A percentile compares a stretch with the other conserved stretches of the same genome.
Conservation (phyloP, 2,797 vertebrate genomes). For the Spondyliosoma cantharus region DNA sequence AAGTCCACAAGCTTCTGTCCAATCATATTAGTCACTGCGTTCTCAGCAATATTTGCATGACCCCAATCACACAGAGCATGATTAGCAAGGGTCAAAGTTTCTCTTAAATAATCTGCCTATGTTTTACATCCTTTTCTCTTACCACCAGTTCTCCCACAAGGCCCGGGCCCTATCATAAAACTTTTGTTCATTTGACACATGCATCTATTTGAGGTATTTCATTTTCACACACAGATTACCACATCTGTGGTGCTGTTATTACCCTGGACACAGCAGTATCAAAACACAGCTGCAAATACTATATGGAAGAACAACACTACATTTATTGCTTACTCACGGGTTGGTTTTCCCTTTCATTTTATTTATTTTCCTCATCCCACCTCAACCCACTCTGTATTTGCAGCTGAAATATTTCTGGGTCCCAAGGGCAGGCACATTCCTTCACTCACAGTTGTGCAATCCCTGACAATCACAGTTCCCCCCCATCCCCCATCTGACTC, state of each 20-base stretch:
- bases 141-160: constrained; percentile 2
- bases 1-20: constrained; percentile 66
- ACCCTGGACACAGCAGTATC: background rate
- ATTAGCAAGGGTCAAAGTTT: constrained; percentile 79
- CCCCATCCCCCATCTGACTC: constrained; percentile 66
- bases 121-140: constrained; percentile 51
- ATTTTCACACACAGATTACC: constrained; percentile 23
- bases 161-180: constrained; percentile 7
- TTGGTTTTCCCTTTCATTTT: constrained; percentile 57
- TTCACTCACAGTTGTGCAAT: constrained; percentile 83
- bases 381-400: constrained; percentile 69
- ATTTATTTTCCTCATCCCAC: constrained; percentile 50
- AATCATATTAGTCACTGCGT: constrained; percentile 63
- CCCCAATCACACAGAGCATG: constrained; percentile 69
- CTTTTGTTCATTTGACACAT: background rate
- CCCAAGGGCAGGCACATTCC: constrained; percentile 81
- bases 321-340: constrained; percentile 32
- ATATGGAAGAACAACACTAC: constrained; percentile 13
- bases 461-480: constrained; percentile 74
- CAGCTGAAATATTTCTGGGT: constrained; percentile 81
- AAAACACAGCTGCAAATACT: constrained; percentile 52
- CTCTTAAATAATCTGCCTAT: constrained; percentile 62
- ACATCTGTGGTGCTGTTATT: constrained; percentile 21
- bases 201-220: constrained; percentile 14
- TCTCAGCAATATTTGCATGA: constrained; percentile 77